phyloP scores from a whole-genome alignment of 2,113 vertebrate species.

The Triplophysa rosa region DNA sequence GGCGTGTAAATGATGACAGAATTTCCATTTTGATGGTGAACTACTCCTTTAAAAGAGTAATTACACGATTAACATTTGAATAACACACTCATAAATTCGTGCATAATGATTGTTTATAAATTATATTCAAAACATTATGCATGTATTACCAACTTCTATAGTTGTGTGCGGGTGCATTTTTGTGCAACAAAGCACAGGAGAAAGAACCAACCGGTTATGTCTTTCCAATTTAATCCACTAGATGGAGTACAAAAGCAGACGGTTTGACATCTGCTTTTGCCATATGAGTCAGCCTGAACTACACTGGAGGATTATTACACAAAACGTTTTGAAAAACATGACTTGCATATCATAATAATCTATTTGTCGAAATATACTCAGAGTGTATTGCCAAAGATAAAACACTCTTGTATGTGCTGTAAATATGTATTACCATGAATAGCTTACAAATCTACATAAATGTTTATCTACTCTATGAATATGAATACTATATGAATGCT shows the following conservation, averaged over 20 bases:
- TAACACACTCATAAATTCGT: too few relatives aligned
- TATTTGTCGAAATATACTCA: neutral
- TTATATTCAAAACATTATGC: too few relatives aligned
- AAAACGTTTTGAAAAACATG: constrained; percentile 29
- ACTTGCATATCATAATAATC: constrained; percentile 1
- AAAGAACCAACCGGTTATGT: neutral
- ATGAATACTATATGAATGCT: too few relatives aligned
- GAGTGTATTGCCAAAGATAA: constrained; percentile 2
- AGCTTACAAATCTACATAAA: neutral
- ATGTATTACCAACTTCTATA: too few relatives aligned
- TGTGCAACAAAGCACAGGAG: neutral
- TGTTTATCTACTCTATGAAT: too few relatives aligned
- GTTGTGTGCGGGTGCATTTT: neutral
- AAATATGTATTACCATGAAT: too few relatives aligned
- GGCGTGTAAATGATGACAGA: too few relatives aligned
- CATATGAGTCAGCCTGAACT: constrained; percentile 39
- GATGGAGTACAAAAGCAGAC: constrained; percentile 48
- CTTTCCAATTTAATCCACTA: constrained; percentile 40
- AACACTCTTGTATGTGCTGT: neutral
- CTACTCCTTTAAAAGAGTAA: too few relatives aligned
- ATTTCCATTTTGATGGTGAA: too few relatives aligned
- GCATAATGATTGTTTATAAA: too few relatives aligned
- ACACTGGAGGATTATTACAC: constrained; percentile 37
- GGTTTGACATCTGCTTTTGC: constrained; percentile 10
- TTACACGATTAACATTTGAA: too few relatives aligned